A percentile compares a stretch with the other conserved stretches of the same genome.
phyloP scores from a whole-genome alignment of 2,797 vertebrate genomes.

The Moxostoma hubbsi region DNA sequence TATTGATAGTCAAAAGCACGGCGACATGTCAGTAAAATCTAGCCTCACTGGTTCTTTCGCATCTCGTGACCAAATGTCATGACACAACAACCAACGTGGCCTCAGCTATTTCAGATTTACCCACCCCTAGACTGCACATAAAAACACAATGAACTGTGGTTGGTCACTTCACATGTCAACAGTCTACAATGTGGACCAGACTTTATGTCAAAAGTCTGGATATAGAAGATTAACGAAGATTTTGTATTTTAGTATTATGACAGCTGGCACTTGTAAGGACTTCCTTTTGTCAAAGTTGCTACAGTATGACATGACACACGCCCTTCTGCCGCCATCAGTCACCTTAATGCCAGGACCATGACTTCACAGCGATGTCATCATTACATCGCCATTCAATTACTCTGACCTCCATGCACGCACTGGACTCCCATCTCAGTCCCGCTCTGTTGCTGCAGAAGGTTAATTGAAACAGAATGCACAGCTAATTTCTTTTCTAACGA shows the following conservation, averaged over 20 bases:
- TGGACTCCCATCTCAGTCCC: slow-evolving; percentile 68
- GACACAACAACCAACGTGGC: too few species aligned
- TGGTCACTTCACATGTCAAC: not conserved
- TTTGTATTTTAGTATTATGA: slow-evolving; percentile 31
- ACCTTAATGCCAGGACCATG: slow-evolving; percentile 62
- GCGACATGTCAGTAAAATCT: too few species aligned
- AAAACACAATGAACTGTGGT: not conserved
- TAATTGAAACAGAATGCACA: slow-evolving; percentile 84
- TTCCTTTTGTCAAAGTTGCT: slow-evolving; percentile 22
- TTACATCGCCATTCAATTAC: slow-evolving; percentile 80
- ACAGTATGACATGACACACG: slow-evolving; percentile 45
- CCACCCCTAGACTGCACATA: not conserved
- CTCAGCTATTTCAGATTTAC: too few species aligned
- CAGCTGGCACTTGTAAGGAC: slow-evolving; percentile 41
- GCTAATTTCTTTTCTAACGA: slow-evolving; percentile 84
- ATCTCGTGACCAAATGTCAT: too few species aligned
- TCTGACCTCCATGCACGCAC: slow-evolving; percentile 74
- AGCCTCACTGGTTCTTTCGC: too few species aligned
- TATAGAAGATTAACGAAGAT: not conserved
- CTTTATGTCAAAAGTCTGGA: not conserved
- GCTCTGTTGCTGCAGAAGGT: slow-evolving; percentile 77
- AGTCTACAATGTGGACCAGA: not conserved
- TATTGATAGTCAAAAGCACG: too few species aligned
- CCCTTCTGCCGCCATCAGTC: slow-evolving; percentile 50
- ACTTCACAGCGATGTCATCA: slow-evolving; percentile 70